A percentile compares a stretch with the other conserved stretches of the same genome.
These are phyloP conservation scores for Hemaris fuciformis DNA, from an alignment of 2,888 invertebrate species.

Conservation along the genomic window DNA sequence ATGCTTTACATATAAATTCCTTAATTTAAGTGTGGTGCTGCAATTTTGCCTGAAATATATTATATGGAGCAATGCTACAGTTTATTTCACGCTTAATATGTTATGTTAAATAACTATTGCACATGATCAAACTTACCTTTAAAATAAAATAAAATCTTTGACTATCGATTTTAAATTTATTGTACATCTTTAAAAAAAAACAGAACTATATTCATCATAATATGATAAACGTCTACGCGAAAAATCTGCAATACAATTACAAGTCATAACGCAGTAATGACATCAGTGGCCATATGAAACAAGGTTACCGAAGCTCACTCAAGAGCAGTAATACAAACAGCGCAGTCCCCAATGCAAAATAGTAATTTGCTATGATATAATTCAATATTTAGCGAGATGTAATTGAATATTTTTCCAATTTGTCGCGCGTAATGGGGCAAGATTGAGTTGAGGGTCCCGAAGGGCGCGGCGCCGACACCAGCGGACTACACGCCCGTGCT, in stretches of 20 bases:
- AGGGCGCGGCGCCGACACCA: constrained; percentile 35
- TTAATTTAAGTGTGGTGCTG: background rate
- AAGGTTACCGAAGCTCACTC: background rate
- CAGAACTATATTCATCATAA: background rate
- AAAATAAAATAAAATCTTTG: too few relatives aligned
- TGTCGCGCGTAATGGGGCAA: constrained; percentile 81
- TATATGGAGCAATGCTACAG: too few relatives aligned
- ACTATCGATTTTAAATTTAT: too few relatives aligned
- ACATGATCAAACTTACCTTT: too few relatives aligned
- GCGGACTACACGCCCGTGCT: background rate
- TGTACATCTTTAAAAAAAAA: too few relatives aligned
- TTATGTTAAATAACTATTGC: too few relatives aligned
- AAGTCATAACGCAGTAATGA: background rate
- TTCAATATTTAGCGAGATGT: constrained; percentile 79
- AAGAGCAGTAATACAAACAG: constrained; percentile 11
- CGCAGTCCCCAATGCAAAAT: constrained; percentile 62
- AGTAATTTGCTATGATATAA: constrained; percentile 80
- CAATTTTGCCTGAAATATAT: background rate
- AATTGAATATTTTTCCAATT: constrained; percentile 83
- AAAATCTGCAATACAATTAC: background rate
- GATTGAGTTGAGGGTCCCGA: constrained; percentile 79
- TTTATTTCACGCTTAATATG: too few relatives aligned
- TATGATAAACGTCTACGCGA: background rate
- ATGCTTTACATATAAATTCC: background rate
- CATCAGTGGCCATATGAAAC: background rate